These are phyloP conservation scores for Cheirogaleus medius DNA, from an alignment of 2,113 vertebrate genomes.

Conservation along the genomic window DNA sequence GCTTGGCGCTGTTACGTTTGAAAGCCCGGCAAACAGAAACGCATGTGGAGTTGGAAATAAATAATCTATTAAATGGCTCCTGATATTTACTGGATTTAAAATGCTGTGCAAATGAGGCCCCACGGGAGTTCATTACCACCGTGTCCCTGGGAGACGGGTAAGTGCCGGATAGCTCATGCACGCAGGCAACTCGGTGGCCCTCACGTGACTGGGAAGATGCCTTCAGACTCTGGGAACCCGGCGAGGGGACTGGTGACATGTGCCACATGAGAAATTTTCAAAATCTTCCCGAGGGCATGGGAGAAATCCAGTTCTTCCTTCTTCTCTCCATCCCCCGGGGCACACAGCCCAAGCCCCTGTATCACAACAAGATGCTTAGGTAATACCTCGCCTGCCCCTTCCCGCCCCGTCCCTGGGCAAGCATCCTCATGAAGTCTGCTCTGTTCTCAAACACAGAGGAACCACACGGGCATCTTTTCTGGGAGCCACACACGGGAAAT, in stretches of 20 bases:
- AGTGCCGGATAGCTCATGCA: accelerated
- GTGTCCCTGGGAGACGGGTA: neutral
- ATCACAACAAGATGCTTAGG: neutral
- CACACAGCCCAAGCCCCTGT: accelerated
- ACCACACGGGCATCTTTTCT: neutral
- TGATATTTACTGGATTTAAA: neutral
- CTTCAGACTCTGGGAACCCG: neutral
- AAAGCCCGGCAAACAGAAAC: neutral
- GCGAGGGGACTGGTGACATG: neutral
- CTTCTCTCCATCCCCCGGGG: no score
- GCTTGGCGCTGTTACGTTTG: neutral
- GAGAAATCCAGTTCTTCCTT: neutral
- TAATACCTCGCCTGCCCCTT: neutral
- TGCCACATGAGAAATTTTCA: accelerated
- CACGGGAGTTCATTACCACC: neutral
- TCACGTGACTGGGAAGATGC: neutral
- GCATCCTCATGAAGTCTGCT: neutral
- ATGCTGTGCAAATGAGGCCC: neutral
- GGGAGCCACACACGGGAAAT: neutral
- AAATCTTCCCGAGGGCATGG: neutral
- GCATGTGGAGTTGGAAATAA: neutral
- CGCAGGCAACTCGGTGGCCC: accelerated
- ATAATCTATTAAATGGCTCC: neutral
- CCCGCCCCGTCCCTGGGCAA: neutral
- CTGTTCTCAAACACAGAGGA: neutral